These are phyloP conservation scores for Oophaga pumilio DNA, from an alignment of 2,113 vertebrate genomes.

Conservation along the genomic window DNA sequence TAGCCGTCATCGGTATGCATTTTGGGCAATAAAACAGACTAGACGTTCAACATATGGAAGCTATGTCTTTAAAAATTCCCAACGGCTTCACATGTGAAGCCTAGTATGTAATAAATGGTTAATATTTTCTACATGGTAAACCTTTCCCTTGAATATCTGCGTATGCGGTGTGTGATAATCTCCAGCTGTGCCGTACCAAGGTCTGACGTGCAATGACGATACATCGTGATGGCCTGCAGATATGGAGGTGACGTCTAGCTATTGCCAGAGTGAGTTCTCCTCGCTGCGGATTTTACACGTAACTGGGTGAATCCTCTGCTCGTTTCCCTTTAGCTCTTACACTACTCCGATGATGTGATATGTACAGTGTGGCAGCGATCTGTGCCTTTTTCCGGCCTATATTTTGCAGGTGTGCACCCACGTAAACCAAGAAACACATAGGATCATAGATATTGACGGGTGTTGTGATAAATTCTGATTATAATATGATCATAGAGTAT, in stretches of 20 bases:
- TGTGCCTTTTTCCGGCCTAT: not conserved
- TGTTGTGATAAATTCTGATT: not conserved
- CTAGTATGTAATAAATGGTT: not conserved
- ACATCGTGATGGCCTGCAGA: not conserved
- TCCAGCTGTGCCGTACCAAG: not conserved
- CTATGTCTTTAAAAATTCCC: not conserved
- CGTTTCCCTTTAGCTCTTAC: not conserved
- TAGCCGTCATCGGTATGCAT: not conserved
- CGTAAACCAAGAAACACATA: not conserved
- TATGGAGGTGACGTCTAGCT: not conserved
- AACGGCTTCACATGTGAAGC: not conserved
- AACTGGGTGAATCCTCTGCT: not conserved
- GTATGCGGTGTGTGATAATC: not conserved
- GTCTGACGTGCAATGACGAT: not conserved
- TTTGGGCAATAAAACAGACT: not conserved
- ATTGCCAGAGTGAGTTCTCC: not conserved
- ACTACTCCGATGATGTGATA: not conserved
- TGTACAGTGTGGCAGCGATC: not conserved
- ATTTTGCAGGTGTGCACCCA: not conserved
- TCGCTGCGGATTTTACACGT: not conserved
- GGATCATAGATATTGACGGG: not conserved
- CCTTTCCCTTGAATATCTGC: not conserved
- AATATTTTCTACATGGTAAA: not conserved
- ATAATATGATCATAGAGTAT: not conserved
- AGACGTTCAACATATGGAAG: not conserved